Conservation (phyloP, 1,140 invertebrate species). For the Rhyzopertha dominica region DNA sequence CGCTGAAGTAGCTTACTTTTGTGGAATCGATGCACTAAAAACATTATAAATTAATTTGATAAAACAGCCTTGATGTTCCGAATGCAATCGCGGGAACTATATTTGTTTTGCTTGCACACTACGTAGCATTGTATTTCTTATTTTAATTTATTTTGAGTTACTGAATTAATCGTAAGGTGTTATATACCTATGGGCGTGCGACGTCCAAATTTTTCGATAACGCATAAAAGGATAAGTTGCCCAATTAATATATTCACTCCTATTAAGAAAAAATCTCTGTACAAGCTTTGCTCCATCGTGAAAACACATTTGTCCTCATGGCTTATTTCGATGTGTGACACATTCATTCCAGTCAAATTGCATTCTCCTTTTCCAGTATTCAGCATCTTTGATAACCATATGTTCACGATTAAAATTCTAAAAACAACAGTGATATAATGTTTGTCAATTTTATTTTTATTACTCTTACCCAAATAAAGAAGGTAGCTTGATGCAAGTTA, state of each 20-base stretch:
- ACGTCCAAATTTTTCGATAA: conserved; percentile 18
- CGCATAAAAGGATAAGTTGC: conserved; percentile 11
- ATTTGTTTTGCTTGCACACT: conserved; percentile 14
- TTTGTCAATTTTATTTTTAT: conserved; percentile 1
- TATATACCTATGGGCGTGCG: conserved; percentile 15
- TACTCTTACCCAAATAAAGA: conserved; percentile 14
- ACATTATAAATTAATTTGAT: too few species aligned
- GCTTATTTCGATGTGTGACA: conserved; percentile 11
- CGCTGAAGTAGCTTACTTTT: too few species aligned
- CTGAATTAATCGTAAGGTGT: too few species aligned
- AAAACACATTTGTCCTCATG: conserved; percentile 6
- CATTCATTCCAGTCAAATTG: conserved; percentile 9
- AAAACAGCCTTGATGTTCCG: background rate
- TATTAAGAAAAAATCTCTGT: conserved; percentile 11
- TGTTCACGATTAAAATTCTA: conserved; percentile 2
- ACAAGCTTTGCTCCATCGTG: background rate
- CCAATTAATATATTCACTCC: conserved; percentile 15
- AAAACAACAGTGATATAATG: conserved; percentile 3
- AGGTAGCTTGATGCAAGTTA: conserved; percentile 12
- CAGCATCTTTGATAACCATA: conserved; percentile 7
- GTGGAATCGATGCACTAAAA: too few species aligned
- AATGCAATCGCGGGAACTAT: background rate
- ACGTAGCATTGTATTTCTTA: conserved; percentile 8
- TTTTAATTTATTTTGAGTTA: too few species aligned
- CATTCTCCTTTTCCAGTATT: conserved; percentile 1